Conservation (phyloP, 2,797 vertebrate species). For the Takifugu ocellatus region DNA sequence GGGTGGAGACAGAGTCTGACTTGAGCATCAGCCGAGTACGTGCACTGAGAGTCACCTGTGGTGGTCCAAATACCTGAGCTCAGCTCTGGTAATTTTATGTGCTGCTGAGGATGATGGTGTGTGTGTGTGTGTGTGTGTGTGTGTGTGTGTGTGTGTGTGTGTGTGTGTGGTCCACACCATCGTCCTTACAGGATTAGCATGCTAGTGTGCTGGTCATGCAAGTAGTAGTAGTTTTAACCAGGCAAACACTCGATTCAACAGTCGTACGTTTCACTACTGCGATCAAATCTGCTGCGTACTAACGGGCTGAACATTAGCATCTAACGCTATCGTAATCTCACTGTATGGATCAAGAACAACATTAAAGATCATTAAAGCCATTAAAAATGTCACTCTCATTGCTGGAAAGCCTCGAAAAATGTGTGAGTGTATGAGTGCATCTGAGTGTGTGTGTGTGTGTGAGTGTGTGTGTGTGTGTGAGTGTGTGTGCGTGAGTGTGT, state of each 20-base stretch:
- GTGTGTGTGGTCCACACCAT: slow-evolving; percentile 53
- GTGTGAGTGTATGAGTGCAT: background rate
- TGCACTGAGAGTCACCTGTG: no score
- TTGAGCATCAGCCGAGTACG: background rate
- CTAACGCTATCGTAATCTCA: no score
- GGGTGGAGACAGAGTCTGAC: background rate
- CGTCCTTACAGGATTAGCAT: slow-evolving; percentile 63
- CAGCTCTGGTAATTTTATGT: no score
- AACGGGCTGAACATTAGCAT: no score
- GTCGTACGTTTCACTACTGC: no score
- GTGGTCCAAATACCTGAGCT: no score
- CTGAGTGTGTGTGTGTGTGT: background rate
- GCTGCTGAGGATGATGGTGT: no score
- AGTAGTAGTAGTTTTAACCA: slow-evolving; percentile 35
- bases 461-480: slow-evolving; percentile 1
- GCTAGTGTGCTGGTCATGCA: slow-evolving; percentile 69
- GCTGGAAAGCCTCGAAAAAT: background rate
- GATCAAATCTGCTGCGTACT: no score
- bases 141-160: slow-evolving; percentile 26
- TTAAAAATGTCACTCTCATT: no score
- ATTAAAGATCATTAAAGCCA: no score
- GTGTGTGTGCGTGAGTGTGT: background rate
- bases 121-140: slow-evolving; percentile 1
- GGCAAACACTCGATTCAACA: no score
- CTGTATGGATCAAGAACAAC: no score